These are phyloP conservation scores for Bucorvus abyssinicus DNA, from an alignment of 2,797 vertebrate species.

Conservation along the genomic window DNA sequence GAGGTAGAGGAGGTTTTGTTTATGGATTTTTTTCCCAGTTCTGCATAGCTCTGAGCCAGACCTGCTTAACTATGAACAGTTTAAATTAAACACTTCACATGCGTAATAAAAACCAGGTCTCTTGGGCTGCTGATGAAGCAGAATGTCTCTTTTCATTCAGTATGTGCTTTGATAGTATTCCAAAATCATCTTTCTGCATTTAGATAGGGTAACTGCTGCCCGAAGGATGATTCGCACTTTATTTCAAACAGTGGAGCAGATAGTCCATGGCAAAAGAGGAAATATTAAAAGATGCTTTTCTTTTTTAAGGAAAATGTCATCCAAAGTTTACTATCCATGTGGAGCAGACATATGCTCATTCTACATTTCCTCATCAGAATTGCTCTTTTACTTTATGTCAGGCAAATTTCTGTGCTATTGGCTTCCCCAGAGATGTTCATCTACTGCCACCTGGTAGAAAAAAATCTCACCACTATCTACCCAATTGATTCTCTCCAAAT, in stretches of 20 bases:
- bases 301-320: conserved; percentile 20
- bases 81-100: conserved; percentile 50
- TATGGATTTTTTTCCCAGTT: not conserved
- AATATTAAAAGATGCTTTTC: not conserved
- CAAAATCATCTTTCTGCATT: conserved; percentile 29
- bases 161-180: conserved; percentile 40
- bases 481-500: not conserved
- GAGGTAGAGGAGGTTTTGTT: not conserved
- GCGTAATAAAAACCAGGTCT: conserved; percentile 27
- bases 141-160: not conserved
- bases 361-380: not conserved
- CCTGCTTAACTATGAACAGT: conserved; percentile 23
- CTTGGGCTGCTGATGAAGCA: not conserved
- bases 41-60: not conserved
- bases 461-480: not conserved
- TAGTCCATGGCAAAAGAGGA: not conserved
- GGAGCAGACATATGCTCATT: not conserved
- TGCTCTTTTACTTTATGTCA: not conserved
- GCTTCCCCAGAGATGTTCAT: not conserved
- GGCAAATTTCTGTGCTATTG: not conserved
- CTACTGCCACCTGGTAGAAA: not conserved
- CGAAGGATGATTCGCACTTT: not conserved
- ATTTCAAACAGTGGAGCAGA: not conserved
- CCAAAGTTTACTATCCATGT: not conserved
- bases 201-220: conserved; percentile 11